phyloP scores from a whole-genome alignment of 2,797 vertebrate species.

The Sebastes cheni region DNA sequence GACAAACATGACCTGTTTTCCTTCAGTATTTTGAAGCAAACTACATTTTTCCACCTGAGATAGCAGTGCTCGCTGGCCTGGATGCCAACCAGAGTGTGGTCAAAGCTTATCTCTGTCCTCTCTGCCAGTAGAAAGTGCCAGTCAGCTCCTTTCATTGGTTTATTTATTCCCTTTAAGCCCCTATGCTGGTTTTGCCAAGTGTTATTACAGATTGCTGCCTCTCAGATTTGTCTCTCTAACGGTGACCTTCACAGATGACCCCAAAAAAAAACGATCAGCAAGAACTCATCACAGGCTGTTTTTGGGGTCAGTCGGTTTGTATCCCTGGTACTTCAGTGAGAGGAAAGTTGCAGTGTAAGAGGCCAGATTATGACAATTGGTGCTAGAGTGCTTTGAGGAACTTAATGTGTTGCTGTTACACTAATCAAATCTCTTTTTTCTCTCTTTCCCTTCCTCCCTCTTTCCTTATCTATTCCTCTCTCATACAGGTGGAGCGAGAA shows the following conservation, averaged over 20 bases:
- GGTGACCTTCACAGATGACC: constrained; percentile 32
- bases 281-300: constrained; percentile 14
- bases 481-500: constrained; percentile 94
- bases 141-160: constrained; percentile 41
- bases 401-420: not conserved
- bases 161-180: constrained; percentile 22
- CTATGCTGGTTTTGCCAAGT: constrained; percentile 19
- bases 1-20: constrained; percentile 39
- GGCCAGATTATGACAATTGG: not conserved
- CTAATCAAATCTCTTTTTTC: constrained; percentile 32
- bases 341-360: not conserved
- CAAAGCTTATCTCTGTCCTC: constrained; percentile 44
- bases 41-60: constrained; percentile 38
- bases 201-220: constrained; percentile 32
- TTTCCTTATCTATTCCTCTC: constrained; percentile 56
- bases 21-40: constrained; percentile 36
- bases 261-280: constrained; percentile 1
- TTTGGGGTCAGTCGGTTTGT: not conserved
- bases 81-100: constrained; percentile 45
- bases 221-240: constrained; percentile 10
- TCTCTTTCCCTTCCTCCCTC: not conserved
- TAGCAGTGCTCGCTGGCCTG: constrained; percentile 32
- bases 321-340: not conserved
- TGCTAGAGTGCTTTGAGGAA: not conserved
- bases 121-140: constrained; percentile 32